phyloP scores from a whole-genome alignment of 2,797 vertebrate genomes.

The Alectoris magna region DNA sequence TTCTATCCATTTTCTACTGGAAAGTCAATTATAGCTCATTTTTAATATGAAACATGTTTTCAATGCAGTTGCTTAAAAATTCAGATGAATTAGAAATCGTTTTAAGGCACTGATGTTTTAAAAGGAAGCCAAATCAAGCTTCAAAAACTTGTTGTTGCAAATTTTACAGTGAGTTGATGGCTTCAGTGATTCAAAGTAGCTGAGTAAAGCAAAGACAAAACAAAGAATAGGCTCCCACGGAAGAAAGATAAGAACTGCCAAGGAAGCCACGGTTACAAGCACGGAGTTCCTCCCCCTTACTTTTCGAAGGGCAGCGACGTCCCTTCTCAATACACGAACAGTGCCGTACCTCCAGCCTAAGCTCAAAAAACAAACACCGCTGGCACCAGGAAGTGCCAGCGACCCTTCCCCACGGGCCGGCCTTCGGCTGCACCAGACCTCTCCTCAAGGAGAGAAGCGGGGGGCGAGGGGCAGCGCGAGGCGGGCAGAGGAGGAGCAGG shows the following conservation, averaged over 20 bases:
- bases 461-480: not conserved
- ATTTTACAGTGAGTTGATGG: not conserved
- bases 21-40: not conserved
- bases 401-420: not conserved
- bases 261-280: not conserved
- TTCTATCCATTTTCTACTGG: not conserved
- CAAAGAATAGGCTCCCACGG: not conserved
- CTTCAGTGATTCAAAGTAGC: not conserved
- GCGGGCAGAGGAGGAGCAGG: no score
- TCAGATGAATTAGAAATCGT: not conserved
- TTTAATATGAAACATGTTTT: not conserved
- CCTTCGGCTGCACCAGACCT: fast-evolving
- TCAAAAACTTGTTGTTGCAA: fast-evolving
- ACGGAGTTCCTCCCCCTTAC: not conserved
- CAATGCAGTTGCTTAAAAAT: not conserved
- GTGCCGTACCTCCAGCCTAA: not conserved
- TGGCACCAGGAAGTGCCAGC: not conserved
- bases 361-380: not conserved
- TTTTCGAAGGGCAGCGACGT: not conserved
- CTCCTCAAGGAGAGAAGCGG: not conserved
- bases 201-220: not conserved
- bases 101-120: not conserved
- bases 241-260: not conserved
- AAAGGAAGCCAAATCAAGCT: not conserved
- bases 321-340: not conserved